Conservation (phyloP, 1,140 invertebrate species). For the Aphaenogaster ashmeadi region DNA sequence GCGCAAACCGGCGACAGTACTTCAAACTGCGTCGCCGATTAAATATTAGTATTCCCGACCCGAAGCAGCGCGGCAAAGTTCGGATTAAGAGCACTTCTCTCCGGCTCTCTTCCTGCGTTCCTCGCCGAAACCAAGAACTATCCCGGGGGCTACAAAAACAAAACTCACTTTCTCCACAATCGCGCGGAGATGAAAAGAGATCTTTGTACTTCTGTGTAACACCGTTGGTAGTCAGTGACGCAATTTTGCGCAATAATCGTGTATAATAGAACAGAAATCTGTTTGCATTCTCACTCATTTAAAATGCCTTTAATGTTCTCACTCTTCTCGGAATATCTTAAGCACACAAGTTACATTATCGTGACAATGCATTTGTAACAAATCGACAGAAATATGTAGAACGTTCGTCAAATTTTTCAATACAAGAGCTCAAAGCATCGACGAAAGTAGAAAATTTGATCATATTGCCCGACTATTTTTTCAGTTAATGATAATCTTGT, state of each 20-base stretch:
- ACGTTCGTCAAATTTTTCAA: neutral
- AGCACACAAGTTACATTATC: constrained; percentile 3
- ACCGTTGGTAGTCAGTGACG: neutral
- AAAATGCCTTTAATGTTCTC: neutral
- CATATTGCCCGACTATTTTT: neutral
- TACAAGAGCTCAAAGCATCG: neutral
- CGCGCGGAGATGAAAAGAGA: constrained; percentile 36
- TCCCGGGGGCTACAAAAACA: constrained; percentile 43
- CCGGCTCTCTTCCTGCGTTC: constrained; percentile 20
- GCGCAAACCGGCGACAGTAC: constrained; percentile 59
- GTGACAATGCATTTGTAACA: neutral
- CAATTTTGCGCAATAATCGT: constrained; percentile 34
- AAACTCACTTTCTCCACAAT: constrained; percentile 43
- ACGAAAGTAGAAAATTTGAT: constrained; percentile 41
- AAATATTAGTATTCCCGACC: constrained; percentile 63
- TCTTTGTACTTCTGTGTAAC: neutral
- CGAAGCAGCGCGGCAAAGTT: constrained; percentile 58
- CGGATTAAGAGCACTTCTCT: constrained; percentile 59
- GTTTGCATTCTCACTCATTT: constrained; percentile 19
- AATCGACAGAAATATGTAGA: neutral
- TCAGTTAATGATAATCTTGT: constrained; percentile 3
- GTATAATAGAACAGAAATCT: constrained; percentile 15
- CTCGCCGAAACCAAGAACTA: constrained; percentile 61
- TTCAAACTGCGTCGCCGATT: constrained; percentile 62
- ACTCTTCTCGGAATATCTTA: constrained; percentile 13